These are phyloP conservation scores for Hyposmocoma kahamanoa DNA, from an alignment of 1,140 invertebrate genomes.

Conservation along the genomic window DNA sequence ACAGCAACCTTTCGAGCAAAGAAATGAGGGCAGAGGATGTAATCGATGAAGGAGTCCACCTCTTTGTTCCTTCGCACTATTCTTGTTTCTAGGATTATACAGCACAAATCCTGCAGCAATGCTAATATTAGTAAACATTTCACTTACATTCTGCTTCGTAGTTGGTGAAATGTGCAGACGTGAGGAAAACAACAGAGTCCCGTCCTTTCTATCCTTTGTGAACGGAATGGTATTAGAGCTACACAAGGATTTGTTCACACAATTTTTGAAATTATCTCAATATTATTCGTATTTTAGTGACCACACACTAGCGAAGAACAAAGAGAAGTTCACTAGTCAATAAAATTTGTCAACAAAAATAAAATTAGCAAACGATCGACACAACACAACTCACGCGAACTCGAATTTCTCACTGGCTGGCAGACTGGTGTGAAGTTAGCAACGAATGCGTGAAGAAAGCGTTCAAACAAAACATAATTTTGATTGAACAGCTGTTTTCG, in stretches of 20 bases:
- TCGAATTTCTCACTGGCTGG: conserved; percentile 27
- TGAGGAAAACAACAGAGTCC: conserved; percentile 23
- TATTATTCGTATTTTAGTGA: too few species aligned
- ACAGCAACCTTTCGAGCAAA: too few species aligned
- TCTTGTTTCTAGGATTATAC: too few species aligned
- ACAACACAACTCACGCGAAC: conserved; percentile 42
- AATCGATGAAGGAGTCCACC: background rate
- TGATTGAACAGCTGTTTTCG: background rate
- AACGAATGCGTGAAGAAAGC: conserved; percentile 18
- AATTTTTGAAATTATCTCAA: too few species aligned
- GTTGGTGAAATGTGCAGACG: conserved; percentile 16
- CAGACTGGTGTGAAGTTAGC: conserved; percentile 34
- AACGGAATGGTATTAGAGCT: conserved; percentile 28
- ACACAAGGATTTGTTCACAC: too few species aligned
- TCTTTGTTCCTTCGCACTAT: background rate
- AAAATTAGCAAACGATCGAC: conserved; percentile 29
- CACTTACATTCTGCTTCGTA: conserved; percentile 26
- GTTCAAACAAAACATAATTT: conserved; percentile 32
- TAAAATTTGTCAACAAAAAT: conserved; percentile 36
- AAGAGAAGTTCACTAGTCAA: conserved; percentile 16
- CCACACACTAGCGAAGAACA: conserved; percentile 5
- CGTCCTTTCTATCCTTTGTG: conserved; percentile 42
- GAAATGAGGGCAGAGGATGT: background rate
- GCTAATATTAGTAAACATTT: conserved; percentile 1
- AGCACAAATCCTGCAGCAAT: background rate